phyloP scores from a whole-genome alignment of 2,797 vertebrate species.

The Cuniculus paca region DNA sequence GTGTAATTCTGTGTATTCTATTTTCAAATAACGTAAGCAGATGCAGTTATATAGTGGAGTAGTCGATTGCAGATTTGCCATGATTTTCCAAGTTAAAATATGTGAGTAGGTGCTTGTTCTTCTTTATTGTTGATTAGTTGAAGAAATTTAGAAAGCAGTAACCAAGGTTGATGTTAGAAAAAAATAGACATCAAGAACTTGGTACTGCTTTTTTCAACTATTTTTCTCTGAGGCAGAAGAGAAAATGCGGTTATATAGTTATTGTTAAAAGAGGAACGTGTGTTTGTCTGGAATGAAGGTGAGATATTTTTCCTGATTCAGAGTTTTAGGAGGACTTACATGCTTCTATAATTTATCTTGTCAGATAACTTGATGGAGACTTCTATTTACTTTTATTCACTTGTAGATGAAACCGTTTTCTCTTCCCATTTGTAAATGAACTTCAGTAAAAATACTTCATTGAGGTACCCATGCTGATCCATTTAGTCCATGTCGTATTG shows the following conservation, averaged over 20 bases:
- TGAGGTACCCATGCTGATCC: not conserved
- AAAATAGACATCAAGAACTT: not conserved
- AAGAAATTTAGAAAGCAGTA: not conserved
- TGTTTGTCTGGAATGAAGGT: not conserved
- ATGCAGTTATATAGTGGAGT: not conserved
- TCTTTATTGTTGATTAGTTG: not conserved
- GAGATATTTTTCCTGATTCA: not conserved
- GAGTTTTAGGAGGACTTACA: slow-evolving; percentile 26
- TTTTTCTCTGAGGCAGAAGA: slow-evolving; percentile 7
- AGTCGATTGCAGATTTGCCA: not conserved
- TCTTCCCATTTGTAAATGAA: not conserved
- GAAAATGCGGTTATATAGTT: not conserved
- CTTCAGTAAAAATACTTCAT: not conserved
- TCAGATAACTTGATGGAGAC: not conserved
- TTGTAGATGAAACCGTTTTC: not conserved
- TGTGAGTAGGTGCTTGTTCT: not conserved
- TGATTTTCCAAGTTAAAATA: slow-evolving; percentile 21
- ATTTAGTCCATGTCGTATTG: not conserved
- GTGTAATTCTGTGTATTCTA: not conserved
- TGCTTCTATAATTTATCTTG: not conserved
- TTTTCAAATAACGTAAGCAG: not conserved
- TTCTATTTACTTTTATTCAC: not conserved
- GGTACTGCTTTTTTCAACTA: not conserved
- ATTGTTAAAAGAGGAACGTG: not conserved
- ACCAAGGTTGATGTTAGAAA: not conserved